Percentiles rank a stretch among this genome's conserved stretches.
These are phyloP conservation scores for Nothura maculosa DNA, from an alignment of 2,797 vertebrate genomes.

Conservation along the genomic window DNA sequence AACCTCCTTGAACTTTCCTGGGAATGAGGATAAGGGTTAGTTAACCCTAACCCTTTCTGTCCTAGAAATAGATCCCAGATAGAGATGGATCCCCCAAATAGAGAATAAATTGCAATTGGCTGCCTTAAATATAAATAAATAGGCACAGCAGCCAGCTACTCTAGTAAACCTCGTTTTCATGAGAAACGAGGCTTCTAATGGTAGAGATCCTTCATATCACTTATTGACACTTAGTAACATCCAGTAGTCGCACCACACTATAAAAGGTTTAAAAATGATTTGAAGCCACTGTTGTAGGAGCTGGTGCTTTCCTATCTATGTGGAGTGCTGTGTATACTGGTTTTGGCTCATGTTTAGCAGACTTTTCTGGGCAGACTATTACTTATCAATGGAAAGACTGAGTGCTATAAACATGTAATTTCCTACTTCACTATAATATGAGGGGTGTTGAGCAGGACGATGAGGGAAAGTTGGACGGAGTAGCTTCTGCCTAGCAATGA, in stretches of 20 bases:
- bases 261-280: constrained; percentile 5
- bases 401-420: constrained; percentile 8
- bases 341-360: neutral
- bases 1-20: neutral
- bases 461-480: constrained; percentile 1
- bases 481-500: neutral
- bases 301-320: neutral
- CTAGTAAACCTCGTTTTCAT: neutral
- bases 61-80: too few species aligned
- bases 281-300: neutral
- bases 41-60: too few species aligned
- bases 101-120: neutral
- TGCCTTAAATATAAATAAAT: neutral
- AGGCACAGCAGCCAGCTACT: neutral
- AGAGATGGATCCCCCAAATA: neutral
- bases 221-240: neutral
- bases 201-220: neutral
- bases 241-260: accelerated
- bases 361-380: neutral
- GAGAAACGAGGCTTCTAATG: neutral
- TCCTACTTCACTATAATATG: constrained; percentile 26
- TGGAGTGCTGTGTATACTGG: neutral
- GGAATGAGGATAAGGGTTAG: accelerated
- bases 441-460: constrained; percentile 12
- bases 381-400: neutral